phyloP scores from a whole-genome alignment of 1,140 invertebrate genomes.

The Sitophilus oryzae region DNA sequence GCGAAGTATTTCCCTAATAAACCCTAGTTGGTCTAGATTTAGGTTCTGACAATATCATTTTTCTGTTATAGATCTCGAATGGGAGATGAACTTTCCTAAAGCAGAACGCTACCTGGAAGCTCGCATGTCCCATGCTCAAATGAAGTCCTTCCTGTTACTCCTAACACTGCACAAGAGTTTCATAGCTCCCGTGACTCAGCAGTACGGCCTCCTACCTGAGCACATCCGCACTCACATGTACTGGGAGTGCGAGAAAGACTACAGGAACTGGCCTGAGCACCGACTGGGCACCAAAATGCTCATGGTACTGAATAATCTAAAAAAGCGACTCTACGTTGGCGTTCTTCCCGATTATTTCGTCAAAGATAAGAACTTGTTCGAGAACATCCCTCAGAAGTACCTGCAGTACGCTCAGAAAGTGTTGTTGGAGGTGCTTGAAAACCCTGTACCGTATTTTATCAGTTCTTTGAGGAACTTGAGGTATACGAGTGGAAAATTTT shows the following conservation, averaged over 20 bases:
- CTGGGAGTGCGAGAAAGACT: constrained; percentile 68
- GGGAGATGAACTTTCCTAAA: constrained; percentile 66
- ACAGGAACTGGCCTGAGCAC: constrained; percentile 63
- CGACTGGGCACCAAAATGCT: constrained; percentile 62
- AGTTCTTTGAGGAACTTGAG: constrained; percentile 59
- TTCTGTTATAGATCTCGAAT: constrained; percentile 50
- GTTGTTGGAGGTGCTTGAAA: constrained; percentile 60
- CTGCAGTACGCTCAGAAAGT: constrained; percentile 58
- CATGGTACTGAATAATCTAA: constrained; percentile 52
- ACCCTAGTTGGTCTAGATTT: too few species aligned
- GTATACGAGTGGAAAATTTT: constrained; percentile 48
- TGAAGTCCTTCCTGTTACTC: constrained; percentile 60
- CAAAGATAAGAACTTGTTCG: constrained; percentile 63
- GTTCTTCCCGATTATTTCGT: constrained; percentile 68
- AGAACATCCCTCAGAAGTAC: constrained; percentile 58
- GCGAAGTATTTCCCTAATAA: too few species aligned
- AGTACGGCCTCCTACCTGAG: constrained; percentile 53
- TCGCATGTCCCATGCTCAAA: constrained; percentile 61
- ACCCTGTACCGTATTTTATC: constrained; percentile 57
- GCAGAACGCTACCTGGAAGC: constrained; percentile 67
- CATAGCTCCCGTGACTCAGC: constrained; percentile 53
- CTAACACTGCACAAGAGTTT: constrained; percentile 61
- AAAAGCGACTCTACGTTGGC: constrained; percentile 50
- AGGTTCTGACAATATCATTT: too few species aligned
- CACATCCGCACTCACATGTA: constrained; percentile 74